Conservation (phyloP, 2,113 vertebrate species). For the Perccottus glenii region DNA sequence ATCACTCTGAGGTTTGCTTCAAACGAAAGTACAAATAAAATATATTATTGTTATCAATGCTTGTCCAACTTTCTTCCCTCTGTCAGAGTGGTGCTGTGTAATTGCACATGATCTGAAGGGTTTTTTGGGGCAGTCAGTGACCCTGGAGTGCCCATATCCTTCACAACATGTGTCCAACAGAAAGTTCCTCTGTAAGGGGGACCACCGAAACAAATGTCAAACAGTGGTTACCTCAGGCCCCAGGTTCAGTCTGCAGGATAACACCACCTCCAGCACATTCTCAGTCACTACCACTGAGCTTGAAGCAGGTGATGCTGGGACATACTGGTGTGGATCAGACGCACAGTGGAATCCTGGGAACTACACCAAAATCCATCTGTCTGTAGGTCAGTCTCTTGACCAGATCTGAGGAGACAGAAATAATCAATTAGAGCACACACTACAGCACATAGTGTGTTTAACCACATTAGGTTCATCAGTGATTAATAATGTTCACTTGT, state of each 20-base stretch:
- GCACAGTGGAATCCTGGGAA: conserved; percentile 15
- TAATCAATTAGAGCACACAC: too few relatives aligned
- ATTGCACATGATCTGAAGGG: background rate
- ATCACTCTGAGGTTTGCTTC: too few relatives aligned
- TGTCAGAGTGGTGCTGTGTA: conserved; percentile 50
- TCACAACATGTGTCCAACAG: conserved; percentile 11
- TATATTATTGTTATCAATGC: background rate
- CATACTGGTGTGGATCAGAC: background rate
- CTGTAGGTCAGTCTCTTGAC: conserved; percentile 18
- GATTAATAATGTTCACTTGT: too few relatives aligned
- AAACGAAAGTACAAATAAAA: too few relatives aligned
- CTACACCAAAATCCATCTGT: conserved; percentile 46
- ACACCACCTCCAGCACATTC: conserved; percentile 25
- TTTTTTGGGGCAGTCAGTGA: background rate
- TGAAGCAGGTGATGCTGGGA: too few relatives aligned
- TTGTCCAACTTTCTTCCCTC: background rate
- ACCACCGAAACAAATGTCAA: conserved; percentile 11
- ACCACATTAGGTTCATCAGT: too few relatives aligned
- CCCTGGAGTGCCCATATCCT: conserved; percentile 43
- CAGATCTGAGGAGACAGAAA: background rate
- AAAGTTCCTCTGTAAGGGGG: conserved; percentile 60
- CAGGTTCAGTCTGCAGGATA: conserved; percentile 14
- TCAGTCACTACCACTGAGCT: background rate
- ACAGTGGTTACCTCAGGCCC: background rate
- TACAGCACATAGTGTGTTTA: too few relatives aligned